Evolutionary conservation across 1,140 invertebrate genomes (phyloP).

Genomic region (Oedothorax gibbosus): DNA sequence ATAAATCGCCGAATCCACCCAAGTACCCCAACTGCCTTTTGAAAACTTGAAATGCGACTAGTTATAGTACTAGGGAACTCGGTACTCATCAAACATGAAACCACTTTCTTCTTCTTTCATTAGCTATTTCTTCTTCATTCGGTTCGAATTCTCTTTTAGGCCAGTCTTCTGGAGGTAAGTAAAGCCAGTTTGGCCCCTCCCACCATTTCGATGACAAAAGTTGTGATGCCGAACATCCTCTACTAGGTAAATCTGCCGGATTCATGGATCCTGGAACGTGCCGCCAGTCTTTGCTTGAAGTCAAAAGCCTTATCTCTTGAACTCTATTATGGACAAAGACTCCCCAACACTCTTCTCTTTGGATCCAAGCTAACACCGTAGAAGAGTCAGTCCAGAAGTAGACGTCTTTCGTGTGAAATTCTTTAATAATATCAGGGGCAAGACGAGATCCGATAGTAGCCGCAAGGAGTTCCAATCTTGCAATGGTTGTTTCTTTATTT

Average conservation of each 20-base stretch:
- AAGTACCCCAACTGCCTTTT: neutral
- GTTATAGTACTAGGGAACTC: neutral
- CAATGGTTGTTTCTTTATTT: slow-evolving; percentile 35
- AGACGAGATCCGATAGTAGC: neutral
- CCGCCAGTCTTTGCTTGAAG: neutral
- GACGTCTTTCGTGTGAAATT: neutral
- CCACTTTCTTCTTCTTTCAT: neutral
- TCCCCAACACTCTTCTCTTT: neutral
- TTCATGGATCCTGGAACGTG: neutral
- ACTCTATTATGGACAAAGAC: slow-evolving; percentile 13
- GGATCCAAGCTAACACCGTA: slow-evolving; percentile 3
- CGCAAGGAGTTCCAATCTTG: slow-evolving; percentile 28
- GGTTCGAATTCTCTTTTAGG: neutral
- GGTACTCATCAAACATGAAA: neutral
- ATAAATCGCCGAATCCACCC: neutral
- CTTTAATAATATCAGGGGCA: neutral
- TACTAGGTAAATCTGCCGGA: neutral
- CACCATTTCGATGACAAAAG: slow-evolving; percentile 1
- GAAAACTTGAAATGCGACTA: neutral
- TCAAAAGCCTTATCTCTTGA: neutral
- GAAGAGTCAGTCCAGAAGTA: slow-evolving; percentile 11
- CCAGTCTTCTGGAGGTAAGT: neutral
- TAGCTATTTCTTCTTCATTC: neutral
- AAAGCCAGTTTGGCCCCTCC: neutral
- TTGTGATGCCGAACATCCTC: neutral